Evolutionary conservation across 2,113 vertebrate genomes (phyloP), one percentile per base, ranked within the genome.

Genomic region (Hippocampus mohnikei): DNA sequence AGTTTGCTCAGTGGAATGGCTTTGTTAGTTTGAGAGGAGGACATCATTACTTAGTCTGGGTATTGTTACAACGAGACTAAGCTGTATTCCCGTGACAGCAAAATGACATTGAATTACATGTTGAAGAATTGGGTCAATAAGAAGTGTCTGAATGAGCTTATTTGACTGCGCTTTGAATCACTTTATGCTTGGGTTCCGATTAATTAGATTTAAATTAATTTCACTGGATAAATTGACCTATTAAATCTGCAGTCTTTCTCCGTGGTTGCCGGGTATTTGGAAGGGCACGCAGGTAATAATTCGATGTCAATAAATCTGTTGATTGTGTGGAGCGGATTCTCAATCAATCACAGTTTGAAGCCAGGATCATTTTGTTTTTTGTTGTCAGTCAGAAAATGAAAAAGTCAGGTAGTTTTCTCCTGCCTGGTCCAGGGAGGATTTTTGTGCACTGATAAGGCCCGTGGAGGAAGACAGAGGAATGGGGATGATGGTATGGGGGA

Each of bases 41-140:
- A 85, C 87, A 87, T 87, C 78, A 87, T 88, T 80, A 84, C 81
- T 84, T 81, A 86, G 84, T 81, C 77, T 52, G 77, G 75, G 65
- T 84, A 85, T 88, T 90, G 84, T 88, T 82, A 76, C 18, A 20
- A 79, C 80, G 73, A 77, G 77, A 73, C 80, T 86, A 86, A 87
- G 84, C 87, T 81, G 77, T 83, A 85, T 87, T 84, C 83, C 85
- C 81, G 79, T 80, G 84, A 66, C 79, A 76, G 75, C 71, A 72
- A 86, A 73, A 80, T 88, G 84, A 88, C 84, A 87, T 83, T 86
- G 87, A 85, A 85, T 85, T 82, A 86, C 80, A 82, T 78, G 75
- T 84, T 82, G 68, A 84, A 68, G 81, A 89, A 89, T 74, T 81
- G 72, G 86, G 85, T 89, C 85, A 85, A 72, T 72, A 78, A 81